These are phyloP conservation scores for Nycticebus coucang DNA, from an alignment of 2,113 vertebrate genomes.

Conservation along the genomic window DNA sequence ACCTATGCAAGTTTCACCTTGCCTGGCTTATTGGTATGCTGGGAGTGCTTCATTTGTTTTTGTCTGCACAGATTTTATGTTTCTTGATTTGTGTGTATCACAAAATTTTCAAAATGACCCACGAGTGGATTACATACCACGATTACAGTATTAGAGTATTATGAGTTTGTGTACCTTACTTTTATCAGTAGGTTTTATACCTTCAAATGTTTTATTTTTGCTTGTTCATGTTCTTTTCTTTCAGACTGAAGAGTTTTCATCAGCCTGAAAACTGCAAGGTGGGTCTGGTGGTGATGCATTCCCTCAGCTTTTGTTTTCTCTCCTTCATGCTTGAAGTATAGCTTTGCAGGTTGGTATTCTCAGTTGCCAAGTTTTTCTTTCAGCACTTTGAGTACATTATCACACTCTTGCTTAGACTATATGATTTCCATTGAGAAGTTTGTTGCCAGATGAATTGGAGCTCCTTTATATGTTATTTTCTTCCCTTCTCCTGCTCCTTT, in stretches of 20 bases:
- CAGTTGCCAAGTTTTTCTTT: background rate
- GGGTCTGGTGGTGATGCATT: background rate
- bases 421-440: background rate
- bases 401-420: background rate
- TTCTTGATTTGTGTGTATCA: too few species aligned
- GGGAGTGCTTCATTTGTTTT: too few species aligned
- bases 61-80: too few species aligned
- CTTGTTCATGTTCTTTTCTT: background rate
- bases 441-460: background rate
- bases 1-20: too few species aligned
- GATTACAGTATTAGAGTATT: background rate
- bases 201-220: background rate
- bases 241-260: background rate
- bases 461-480: background rate
- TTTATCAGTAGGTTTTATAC: background rate
- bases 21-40: too few species aligned
- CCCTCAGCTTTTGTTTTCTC: background rate
- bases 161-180: background rate
- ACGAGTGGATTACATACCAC: background rate
- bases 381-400: background rate
- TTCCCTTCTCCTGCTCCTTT: background rate
- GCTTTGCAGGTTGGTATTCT: background rate
- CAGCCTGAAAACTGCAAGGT: background rate
- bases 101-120: too few species aligned
- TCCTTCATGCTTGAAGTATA: background rate